Conservation (phyloP, 2,113 vertebrate species). For the Cacatua alba region DNA sequence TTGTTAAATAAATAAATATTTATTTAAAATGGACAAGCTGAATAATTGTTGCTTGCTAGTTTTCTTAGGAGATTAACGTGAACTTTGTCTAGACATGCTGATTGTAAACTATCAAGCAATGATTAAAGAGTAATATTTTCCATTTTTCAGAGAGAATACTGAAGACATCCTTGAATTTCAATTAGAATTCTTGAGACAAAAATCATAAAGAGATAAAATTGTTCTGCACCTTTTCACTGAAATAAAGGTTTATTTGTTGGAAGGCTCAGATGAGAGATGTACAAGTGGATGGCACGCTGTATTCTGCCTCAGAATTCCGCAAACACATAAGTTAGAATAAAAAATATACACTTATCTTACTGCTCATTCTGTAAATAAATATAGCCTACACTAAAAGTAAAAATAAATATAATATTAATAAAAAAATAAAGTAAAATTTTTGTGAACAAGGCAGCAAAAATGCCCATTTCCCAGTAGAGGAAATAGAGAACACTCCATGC, state of each 20-base stretch:
- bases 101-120: slow-evolving; percentile 72
- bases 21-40: slow-evolving; percentile 18
- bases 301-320: not conserved
- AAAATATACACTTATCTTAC: not conserved
- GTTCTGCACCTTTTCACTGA: slow-evolving; percentile 20
- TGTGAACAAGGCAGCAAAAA: not conserved
- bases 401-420: not conserved
- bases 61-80: slow-evolving; percentile 66
- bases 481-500: not conserved
- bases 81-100: slow-evolving; percentile 74
- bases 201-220: not conserved
- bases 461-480: not conserved
- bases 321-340: not conserved
- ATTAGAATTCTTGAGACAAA: slow-evolving; percentile 56
- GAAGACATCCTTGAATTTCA: slow-evolving; percentile 61
- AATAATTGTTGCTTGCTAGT: slow-evolving; percentile 62
- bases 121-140: slow-evolving; percentile 70
- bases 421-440: not conserved
- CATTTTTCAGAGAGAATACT: slow-evolving; percentile 61
- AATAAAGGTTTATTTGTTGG: slow-evolving; percentile 18
- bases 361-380: not conserved
- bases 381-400: not conserved
- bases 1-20: not conserved
- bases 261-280: not conserved
- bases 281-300: not conserved